Evolutionary conservation across 2,888 invertebrate genomes (phyloP).

Genomic region (Dendrolimus pini): DNA sequence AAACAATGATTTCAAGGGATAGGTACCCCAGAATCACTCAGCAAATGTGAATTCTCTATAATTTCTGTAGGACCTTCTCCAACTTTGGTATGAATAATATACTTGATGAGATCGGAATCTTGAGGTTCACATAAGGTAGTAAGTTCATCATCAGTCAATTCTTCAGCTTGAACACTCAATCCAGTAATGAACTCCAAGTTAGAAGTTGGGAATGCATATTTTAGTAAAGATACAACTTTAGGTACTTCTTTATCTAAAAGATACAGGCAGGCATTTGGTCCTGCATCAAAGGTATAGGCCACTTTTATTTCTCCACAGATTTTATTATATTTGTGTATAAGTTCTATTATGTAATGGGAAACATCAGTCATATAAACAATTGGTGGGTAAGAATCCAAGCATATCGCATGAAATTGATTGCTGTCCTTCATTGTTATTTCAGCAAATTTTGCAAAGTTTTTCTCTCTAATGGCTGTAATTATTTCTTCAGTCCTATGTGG

Average conservation of each 20-base stretch:
- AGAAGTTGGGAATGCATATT: conserved; percentile 83
- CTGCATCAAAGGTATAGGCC: conserved; percentile 99
- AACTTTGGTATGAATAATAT: conserved; percentile 88
- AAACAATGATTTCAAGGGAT: background rate
- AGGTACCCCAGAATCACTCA: conserved; percentile 42
- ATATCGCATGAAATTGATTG: conserved; percentile 97
- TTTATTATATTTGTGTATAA: conserved; percentile 91
- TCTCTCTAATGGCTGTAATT: conserved; percentile 75
- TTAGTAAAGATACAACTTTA: conserved; percentile 80
- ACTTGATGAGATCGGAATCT: conserved; percentile 80
- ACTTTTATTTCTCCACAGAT: conserved; percentile 80
- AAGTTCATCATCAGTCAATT: conserved; percentile 25
- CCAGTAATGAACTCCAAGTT: conserved; percentile 52
- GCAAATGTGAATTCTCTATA: conserved; percentile 44
- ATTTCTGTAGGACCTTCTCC: conserved; percentile 85
- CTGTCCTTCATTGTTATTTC: conserved; percentile 97
- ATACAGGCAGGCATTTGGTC: conserved; percentile 96
- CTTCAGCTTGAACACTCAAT: conserved; percentile 20
- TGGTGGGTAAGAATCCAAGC: conserved; percentile 96
- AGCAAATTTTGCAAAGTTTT: conserved; percentile 91
- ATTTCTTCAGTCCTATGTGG: conserved; percentile 80
- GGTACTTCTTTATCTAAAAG: conserved; percentile 85
- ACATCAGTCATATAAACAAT: conserved; percentile 94
- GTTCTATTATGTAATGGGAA: conserved; percentile 86
- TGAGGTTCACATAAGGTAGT: conserved; percentile 48